Evolutionary conservation across 2,113 vertebrate genomes (phyloP), one percentile per base, ranked within the genome.

Genomic region (Fregetta grallaria): DNA sequence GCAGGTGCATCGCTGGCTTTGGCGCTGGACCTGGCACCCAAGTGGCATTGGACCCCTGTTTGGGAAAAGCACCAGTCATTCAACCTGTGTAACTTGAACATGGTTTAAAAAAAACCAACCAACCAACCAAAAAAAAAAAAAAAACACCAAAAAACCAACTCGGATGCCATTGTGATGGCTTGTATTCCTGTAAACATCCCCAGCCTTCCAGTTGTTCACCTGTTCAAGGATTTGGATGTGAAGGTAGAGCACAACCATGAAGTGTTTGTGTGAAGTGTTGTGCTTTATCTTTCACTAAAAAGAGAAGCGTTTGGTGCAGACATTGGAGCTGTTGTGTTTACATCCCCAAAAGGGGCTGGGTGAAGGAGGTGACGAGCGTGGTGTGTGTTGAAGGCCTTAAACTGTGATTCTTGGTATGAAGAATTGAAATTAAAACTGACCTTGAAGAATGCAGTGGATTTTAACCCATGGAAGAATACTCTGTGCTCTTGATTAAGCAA

Each of bases 391-490:
- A 95, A 97, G 91, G 96, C 97, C 97, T 98, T 97, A 97, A 96
- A 84, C 93, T 97, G 94, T 96, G 88, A 95, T 85, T 97, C 63
- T 97, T 95, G 83, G 88, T 89, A 91, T 97, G 90, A 97, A 90
- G 94, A 96, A 70, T 67, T 94, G 20, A 89, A 85, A 93, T 94
- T 76, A 92, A 86, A 86, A 95, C 92, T 96, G 95, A 96, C 85
- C 89, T 71, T 92, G 87, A 93, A 96, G 96, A 94, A 92, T 86
- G 87, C 95, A 83, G 30, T 95, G 85, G 75, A 71, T 95, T 82
- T 92, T 86, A 91, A 73, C 66, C 73, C 62, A 47, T 23, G 4
- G 26, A 92, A 72, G 58, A 82, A 89, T 94, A 78, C 47, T 74
- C 3, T n/a, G 44, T 94, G 68, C 83, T 95, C 73, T 81, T 86